A percentile compares a stretch with the other conserved stretches of the same genome.
phyloP scores from a whole-genome alignment of 1,140 invertebrate genomes.

The Nautilus pompilius region DNA sequence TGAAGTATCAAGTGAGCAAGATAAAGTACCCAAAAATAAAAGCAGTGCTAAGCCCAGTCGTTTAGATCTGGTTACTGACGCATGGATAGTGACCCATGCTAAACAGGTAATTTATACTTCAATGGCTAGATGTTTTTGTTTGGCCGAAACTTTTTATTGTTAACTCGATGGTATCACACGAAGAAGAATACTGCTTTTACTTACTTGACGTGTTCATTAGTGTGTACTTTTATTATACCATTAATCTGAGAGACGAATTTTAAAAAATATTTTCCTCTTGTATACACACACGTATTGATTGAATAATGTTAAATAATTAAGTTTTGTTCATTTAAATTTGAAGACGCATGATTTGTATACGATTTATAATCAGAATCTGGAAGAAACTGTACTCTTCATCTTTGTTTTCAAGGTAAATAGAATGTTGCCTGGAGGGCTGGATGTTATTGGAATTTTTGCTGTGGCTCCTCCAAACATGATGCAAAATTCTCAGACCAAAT shows the following conservation, averaged over 20 bases:
- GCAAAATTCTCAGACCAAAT: slow-evolving; percentile 44
- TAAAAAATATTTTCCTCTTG: neutral
- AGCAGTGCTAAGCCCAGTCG: slow-evolving; percentile 25
- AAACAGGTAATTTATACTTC: slow-evolving; percentile 55
- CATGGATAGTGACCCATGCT: slow-evolving; percentile 52
- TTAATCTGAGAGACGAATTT: neutral
- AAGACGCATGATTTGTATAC: too few relatives aligned
- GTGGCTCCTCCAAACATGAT: slow-evolving; percentile 66
- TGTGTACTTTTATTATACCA: neutral
- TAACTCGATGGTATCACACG: neutral
- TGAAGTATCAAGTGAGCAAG: slow-evolving; percentile 50
- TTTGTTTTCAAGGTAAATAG: slow-evolving; percentile 73
- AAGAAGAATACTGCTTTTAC: neutral
- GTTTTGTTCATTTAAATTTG: too few relatives aligned
- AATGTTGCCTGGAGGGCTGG: slow-evolving; percentile 79
- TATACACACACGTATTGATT: neutral
- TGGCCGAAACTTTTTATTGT: too few relatives aligned
- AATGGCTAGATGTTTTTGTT: too few relatives aligned
- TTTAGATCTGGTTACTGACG: slow-evolving; percentile 38
- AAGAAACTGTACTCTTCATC: too few relatives aligned
- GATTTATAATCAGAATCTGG: too few relatives aligned
- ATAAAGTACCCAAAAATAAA: slow-evolving; percentile 12
- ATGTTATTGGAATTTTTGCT: slow-evolving; percentile 66
- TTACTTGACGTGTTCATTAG: neutral
- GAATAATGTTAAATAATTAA: too few relatives aligned